A percentile compares a stretch with the other conserved stretches of the same genome.
Evolutionary conservation across 1,140 invertebrate species (phyloP).

Genomic region (Brachionus rubens): DNA sequence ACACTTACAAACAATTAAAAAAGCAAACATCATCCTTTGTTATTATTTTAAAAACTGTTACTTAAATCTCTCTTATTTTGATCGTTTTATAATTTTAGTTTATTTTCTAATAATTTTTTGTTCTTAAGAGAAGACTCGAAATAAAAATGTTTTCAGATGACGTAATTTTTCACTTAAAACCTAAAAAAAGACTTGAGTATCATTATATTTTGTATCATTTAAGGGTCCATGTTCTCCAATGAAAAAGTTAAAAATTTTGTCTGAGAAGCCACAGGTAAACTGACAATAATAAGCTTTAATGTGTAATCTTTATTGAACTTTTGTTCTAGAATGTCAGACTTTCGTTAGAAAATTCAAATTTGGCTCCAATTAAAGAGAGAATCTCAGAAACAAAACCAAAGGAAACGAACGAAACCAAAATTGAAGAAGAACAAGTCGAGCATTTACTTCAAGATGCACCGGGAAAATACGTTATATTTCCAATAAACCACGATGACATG

Average conservation of each 20-base stretch:
- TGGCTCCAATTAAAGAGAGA: conserved; percentile 11
- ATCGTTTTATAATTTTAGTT: too few species aligned
- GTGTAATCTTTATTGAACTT: neutral
- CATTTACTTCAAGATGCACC: conserved; percentile 18
- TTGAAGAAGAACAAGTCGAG: neutral
- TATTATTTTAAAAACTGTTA: too few species aligned
- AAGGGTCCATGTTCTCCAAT: conserved; percentile 30
- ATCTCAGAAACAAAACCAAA: neutral
- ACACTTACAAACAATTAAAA: too few species aligned
- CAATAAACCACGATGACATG: conserved; percentile 46
- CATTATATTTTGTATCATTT: neutral
- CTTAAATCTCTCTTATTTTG: too few species aligned
- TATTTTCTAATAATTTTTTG: too few species aligned
- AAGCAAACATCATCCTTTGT: too few species aligned
- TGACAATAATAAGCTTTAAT: neutral
- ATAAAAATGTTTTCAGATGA: conserved; percentile 24
- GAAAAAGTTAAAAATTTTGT: conserved; percentile 44
- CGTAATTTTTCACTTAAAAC: neutral
- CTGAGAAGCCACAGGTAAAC: conserved; percentile 15
- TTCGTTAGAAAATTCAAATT: neutral
- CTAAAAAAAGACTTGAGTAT: neutral
- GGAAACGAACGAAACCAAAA: neutral
- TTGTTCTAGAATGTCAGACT: conserved; percentile 13
- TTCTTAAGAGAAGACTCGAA: too few species aligned
- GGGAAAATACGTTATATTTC: conserved; percentile 45